Evolutionary conservation across 30 jellyfish, hydroid and myxozoan genomes (phyloP).

Genomic region (Hydra vulgaris): DNA sequence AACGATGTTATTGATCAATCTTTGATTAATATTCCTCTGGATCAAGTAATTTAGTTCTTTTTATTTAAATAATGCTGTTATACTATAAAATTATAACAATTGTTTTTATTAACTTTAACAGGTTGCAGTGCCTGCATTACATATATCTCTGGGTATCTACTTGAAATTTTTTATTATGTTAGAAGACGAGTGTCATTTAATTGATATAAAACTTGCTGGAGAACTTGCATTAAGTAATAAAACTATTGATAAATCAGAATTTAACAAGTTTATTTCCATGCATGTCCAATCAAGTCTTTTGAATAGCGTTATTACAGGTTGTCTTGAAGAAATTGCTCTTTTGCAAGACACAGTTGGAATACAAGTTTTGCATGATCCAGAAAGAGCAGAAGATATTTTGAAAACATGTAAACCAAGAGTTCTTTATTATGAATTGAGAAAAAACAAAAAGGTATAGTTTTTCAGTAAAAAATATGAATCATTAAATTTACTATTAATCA

Average conservation of each 20-base stretch:
- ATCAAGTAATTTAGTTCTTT: slow-evolving; percentile 1
- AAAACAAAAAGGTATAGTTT: neutral
- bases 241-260: neutral
- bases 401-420: slow-evolving; percentile 5
- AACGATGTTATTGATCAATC: slow-evolving; percentile 6
- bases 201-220: slow-evolving; percentile 24
- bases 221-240: slow-evolving; percentile 12
- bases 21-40: slow-evolving; percentile 19
- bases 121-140: slow-evolving; percentile 59
- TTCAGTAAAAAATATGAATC: neutral
- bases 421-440: neutral
- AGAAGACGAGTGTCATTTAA: slow-evolving; percentile 21
- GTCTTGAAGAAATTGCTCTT: slow-evolving; percentile 1
- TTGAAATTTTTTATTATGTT: slow-evolving; percentile 20
- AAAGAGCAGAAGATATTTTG: neutral
- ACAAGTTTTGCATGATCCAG: slow-evolving; percentile 17
- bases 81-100: neutral
- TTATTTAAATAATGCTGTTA: neutral
- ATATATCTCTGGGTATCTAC: slow-evolving; percentile 38
- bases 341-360: neutral
- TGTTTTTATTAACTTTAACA: slow-evolving; percentile 4
- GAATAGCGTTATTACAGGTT: slow-evolving; percentile 5
- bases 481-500: neutral
- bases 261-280: neutral
- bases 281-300: neutral